Conservation (phyloP, 2,888 invertebrate species). For the Morpho achilles region DNA sequence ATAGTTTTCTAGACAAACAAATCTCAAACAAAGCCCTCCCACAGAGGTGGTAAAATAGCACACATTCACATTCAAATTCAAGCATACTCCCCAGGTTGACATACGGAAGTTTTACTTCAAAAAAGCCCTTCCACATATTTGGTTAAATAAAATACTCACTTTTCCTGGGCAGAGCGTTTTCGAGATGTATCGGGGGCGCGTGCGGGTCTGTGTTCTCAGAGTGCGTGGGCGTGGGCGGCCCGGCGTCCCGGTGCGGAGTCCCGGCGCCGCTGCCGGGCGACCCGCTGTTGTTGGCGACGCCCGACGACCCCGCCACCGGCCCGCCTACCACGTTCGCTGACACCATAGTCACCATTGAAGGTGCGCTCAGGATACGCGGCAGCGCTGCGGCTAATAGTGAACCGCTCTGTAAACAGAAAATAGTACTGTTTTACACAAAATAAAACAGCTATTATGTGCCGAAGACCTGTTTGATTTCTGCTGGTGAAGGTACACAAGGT, state of each 20-base stretch:
- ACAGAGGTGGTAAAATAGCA: too few relatives aligned
- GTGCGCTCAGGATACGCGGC: constrained; percentile 65
- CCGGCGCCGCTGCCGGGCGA: constrained; percentile 45
- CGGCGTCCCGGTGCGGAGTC: constrained; percentile 65
- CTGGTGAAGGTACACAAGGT: too few relatives aligned
- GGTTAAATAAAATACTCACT: too few relatives aligned
- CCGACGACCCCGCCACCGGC: constrained; percentile 35
- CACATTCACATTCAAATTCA: too few relatives aligned
- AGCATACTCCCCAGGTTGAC: too few relatives aligned
- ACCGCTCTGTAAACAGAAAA: constrained; percentile 42
- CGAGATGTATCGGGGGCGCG: constrained; percentile 71
- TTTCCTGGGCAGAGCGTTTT: constrained; percentile 76
- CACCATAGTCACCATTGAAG: constrained; percentile 69
- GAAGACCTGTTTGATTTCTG: too few relatives aligned
- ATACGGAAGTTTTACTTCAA: too few relatives aligned
- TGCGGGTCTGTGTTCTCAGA: constrained; percentile 67
- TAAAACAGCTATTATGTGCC: too few relatives aligned
- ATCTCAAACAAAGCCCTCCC: too few relatives aligned
- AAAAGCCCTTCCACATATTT: too few relatives aligned
- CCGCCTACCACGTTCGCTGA: constrained; percentile 34
- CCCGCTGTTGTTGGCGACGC: constrained; percentile 39
- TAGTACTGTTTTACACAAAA: too few relatives aligned
- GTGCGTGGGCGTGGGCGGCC: constrained; percentile 73
- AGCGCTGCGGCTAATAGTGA: constrained; percentile 83
- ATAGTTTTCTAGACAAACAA: too few relatives aligned